Base-by-base conservation (phyloP, 2,888 invertebrate species). In the Pseudoips prasinana region DNA sequence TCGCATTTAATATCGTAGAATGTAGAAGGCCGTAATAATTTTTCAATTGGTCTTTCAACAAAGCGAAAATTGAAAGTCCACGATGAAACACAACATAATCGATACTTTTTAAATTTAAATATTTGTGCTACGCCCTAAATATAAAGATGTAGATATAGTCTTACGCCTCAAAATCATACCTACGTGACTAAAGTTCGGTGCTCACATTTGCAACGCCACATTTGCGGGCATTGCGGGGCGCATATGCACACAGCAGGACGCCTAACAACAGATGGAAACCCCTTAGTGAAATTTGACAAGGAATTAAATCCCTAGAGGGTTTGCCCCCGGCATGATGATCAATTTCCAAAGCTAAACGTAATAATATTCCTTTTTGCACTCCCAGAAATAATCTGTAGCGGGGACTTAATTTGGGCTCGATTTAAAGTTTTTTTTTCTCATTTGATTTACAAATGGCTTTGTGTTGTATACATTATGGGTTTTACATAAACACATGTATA, bases 291-390 rank as follows among this genome's bases (percentile, higher is more conserved):
- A 69, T 69, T 69, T 68, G 70, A 73, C 71, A 72, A 68, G 68
- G 66, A 67, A 64, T 61, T 56, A 55, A 69, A 61, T 73, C 78
- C 79, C 77, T 48, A 32, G 71, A 47, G 71, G 65, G 57, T 56
- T 48, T 34, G 58, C 52, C 60, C 68, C 64, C 50, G 47, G 60
- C 65, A 63, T 58, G 64, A 65, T 73, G 75, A 83, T 80, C 73
- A 80, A 78, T 82, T 78, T 75, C 73, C 63, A 74, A 64, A 64
- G 60, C 73, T 67, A 73, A 74, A 74, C 69, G 68, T 66, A 75
- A 77, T 79, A 76, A 79, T 77, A 77, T 75, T 72, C 64, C 70
- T 66, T 73, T 73, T 68, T 64, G 63, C 61, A 58, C 69, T 68
- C 67, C 72, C 61, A 50, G 46, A 58, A 64, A 68, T 52, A 65